Evolutionary conservation across 2,113 vertebrate genomes (phyloP), one percentile per base, ranked within the genome.

Genomic region (Tychaedon coryphoeus): DNA sequence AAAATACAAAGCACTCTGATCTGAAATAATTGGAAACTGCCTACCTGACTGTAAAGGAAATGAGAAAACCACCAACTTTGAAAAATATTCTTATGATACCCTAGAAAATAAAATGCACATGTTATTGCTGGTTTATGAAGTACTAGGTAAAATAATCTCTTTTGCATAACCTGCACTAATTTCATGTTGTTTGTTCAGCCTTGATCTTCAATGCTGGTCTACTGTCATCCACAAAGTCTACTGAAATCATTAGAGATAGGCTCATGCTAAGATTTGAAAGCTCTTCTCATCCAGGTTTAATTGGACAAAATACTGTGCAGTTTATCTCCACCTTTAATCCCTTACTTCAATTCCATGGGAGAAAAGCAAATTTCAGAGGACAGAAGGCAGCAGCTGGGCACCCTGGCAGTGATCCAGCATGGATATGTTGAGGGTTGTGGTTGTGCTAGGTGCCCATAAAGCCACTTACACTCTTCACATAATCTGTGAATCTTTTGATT

Each of bases 11-110:
- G 50, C 50, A 43, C 19, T 84, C 51, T 86, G 57, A 95, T 91
- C 80, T 90, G 73, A 93, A 96, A 75, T 74, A 62, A 94, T 67
- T 95, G 86, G 88, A 84, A 82, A n/a, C 31, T 57, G 10, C 60
- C 42, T 80, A 34, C 28, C 50, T 65, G 51, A 51, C n/a, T 48
- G 15, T 82, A 86, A 82, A 94, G 76, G 31, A 51, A 88, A 84
- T 64, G 23, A 70, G 50, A 87, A 94, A 96, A 96, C 47, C 8
- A 34, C 9, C 11, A 72, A 70, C 25, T 69, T 38, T 75, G 64
- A 91, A 92, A 95, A 76, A 65, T 48, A 33, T 17, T 93, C 90
- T 56, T 72, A n/a, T 65, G 48, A 88, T 29, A 33, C 8, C 11
- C 9, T 28, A 51, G 58, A 34, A 93, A 88, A 29, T 31, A 77